phyloP scores from a whole-genome alignment of 2,113 vertebrate genomes.

The Charadrius vociferus region DNA sequence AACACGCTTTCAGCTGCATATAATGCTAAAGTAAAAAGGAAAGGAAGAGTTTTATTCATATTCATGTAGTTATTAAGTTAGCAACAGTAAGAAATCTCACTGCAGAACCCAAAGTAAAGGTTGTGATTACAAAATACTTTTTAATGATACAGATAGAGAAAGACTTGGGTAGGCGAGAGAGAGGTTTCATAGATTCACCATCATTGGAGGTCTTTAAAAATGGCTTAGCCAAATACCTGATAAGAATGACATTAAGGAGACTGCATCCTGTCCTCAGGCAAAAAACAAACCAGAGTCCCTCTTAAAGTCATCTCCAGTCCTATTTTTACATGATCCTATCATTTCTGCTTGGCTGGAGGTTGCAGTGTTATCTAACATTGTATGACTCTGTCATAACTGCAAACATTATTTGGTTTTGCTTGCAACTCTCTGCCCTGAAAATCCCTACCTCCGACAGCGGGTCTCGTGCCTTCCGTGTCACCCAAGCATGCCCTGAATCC shows the following conservation, averaged over 20 bases:
- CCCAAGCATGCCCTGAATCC: background rate
- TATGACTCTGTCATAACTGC: background rate
- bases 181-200: background rate
- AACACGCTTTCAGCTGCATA: background rate
- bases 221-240: background rate
- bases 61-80: background rate
- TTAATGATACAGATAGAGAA: background rate
- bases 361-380: background rate
- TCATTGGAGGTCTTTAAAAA: background rate
- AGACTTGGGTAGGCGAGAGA: background rate
- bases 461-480: background rate
- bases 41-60: background rate
- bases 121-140: background rate
- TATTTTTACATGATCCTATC: conserved; percentile 25
- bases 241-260: background rate
- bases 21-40: background rate
- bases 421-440: background rate
- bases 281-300: background rate
- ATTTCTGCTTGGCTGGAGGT: conserved; percentile 32
- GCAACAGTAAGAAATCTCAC: background rate
- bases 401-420: background rate
- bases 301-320: background rate
- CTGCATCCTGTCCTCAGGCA: background rate
- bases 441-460: background rate
- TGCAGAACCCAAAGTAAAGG: background rate